Evolutionary conservation across 2,797 vertebrate species (phyloP), one percentile per base, ranked within the genome.

Genomic region (Alauda arvensis): DNA sequence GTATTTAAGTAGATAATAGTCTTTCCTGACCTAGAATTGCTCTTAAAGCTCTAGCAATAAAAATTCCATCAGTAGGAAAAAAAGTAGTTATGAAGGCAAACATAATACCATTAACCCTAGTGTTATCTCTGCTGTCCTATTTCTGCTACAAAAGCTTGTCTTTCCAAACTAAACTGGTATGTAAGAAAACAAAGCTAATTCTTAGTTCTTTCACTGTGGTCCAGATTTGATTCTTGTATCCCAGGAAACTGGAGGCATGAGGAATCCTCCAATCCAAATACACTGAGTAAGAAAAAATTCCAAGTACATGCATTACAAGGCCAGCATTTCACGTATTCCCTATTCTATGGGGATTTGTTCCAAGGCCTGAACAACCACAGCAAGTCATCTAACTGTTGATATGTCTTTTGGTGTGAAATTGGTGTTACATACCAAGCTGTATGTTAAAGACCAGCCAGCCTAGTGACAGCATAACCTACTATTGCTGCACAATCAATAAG

Each of bases 291-390:
- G 40, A 68, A 60, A 43, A 74, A 69, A 59, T 62, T 37, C 10
- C 0, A 4, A 53, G 15, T 18, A 48, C 0, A 1, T 33, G 23
- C 21, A 56, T 37, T 37, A 37, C 40, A 62, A 78, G n/a, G 21
- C 8, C 43, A 67, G 14, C 9, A 40, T 67, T 60, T 67, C 40
- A 71, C 6, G 15, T 60, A 29, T 31, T 61, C 26, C 8, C 28
- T 67, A 1, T 17, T 7, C 29, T 70, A 4, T 2, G 1, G 11
- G 13, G 2, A 3, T 34, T 83, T 74, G 33, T 74, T 25, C 13
- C 0, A 0, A 77, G 62, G 8, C 37, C 5, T 56, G 20, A 77
- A 40, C 16, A 31, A 43, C 24, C 42, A 16, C 2, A 29, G 37
- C 26, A 62, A 62, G 59, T 65, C 5, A 43, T n/a, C 21, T 39